These are phyloP conservation scores for Anser cygnoides DNA, from an alignment of 2,113 vertebrate genomes.

Conservation along the genomic window DNA sequence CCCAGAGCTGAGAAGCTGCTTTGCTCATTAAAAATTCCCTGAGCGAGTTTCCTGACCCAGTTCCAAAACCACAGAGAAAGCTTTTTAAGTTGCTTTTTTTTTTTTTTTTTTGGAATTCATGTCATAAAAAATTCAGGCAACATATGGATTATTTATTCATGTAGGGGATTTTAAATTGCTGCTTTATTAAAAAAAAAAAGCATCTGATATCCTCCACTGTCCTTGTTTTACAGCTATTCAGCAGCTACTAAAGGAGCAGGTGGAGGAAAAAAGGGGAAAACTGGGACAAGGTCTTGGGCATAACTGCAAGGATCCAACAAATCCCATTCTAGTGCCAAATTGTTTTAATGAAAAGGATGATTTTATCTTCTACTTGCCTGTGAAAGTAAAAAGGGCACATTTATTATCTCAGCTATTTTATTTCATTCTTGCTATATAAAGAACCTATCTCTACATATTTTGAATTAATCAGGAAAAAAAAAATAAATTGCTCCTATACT, in stretches of 20 bases:
- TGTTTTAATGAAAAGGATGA: background rate
- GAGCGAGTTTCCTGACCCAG: constrained; percentile 40
- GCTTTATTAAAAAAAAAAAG: background rate
- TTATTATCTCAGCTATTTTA: background rate
- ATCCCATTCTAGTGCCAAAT: background rate
- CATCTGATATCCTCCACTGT: background rate
- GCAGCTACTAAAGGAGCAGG: background rate
- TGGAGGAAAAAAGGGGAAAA: constrained; percentile 13
- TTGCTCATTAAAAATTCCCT: constrained; percentile 57
- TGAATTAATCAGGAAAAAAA: background rate
- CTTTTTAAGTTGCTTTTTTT: constrained; percentile 23
- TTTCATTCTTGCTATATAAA: background rate
- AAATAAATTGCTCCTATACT: background rate
- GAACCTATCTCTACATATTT: background rate
- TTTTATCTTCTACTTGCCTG: background rate
- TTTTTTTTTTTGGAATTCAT: constrained; percentile 17
- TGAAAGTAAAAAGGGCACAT: background rate
- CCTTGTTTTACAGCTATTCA: constrained; percentile 10
- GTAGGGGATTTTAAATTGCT: background rate
- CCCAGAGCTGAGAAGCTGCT: constrained; percentile 43
- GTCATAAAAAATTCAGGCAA: constrained; percentile 65
- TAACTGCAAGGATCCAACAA: background rate
- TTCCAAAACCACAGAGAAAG: constrained; percentile 61
- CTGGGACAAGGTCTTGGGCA: background rate
- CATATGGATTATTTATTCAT: constrained; percentile 64